Conservation (phyloP, 2,797 vertebrate genomes). For the Gymnopithys bicolor region DNA sequence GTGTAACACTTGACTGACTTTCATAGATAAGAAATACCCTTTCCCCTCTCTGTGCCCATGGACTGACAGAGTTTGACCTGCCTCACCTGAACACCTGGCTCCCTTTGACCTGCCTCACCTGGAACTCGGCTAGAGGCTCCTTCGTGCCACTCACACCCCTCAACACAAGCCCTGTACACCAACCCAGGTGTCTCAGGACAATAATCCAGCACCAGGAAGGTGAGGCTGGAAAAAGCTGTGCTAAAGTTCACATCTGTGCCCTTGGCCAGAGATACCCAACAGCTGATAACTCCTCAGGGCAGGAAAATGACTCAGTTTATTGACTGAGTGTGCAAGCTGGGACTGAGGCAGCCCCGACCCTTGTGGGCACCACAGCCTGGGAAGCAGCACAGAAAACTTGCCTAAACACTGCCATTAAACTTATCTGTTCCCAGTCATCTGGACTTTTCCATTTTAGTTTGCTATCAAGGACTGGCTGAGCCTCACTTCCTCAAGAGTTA, state of each 20-base stretch:
- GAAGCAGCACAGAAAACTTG: not conserved
- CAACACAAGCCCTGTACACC: accelerated
- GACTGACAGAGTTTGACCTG: accelerated
- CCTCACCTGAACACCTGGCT: not conserved
- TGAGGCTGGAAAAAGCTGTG: not conserved
- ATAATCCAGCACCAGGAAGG: not conserved
- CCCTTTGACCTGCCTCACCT: too few species aligned
- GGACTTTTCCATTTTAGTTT: not conserved
- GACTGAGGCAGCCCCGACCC: accelerated
- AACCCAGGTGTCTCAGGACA: accelerated
- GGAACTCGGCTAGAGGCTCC: accelerated
- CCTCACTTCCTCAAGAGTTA: not conserved
- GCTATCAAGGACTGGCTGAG: not conserved
- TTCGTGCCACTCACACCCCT: not conserved
- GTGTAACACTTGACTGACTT: not conserved
- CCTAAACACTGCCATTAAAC: accelerated
- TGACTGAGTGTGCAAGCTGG: not conserved
- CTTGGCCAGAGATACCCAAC: accelerated
- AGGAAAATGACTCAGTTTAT: not conserved
- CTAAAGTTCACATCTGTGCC: not conserved
- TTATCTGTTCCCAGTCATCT: not conserved
- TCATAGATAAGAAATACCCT: not conserved
- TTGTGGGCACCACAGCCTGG: not conserved
- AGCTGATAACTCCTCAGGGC: not conserved
- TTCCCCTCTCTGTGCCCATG: not conserved